Percentiles rank a stretch among this genome's conserved stretches.
Conservation (phyloP, 2,797 vertebrate genomes). For the Sebastolobus alascanus region DNA sequence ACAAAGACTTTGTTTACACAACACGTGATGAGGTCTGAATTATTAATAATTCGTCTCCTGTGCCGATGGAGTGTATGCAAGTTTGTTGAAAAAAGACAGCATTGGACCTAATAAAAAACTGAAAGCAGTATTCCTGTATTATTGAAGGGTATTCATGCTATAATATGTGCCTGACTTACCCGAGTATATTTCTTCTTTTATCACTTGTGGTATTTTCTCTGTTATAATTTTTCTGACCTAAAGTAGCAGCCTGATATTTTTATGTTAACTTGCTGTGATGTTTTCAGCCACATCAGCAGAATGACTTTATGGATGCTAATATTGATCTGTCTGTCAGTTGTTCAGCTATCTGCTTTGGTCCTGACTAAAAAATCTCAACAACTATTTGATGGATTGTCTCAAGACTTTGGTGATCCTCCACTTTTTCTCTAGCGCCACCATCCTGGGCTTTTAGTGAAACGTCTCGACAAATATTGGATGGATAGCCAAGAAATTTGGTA, state of each 20-base stretch:
- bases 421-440: neutral
- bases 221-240: neutral
- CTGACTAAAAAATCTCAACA: neutral
- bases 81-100: neutral
- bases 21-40: constrained; percentile 66
- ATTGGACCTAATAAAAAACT: constrained; percentile 5
- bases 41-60: constrained; percentile 53
- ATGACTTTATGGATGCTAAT: neutral
- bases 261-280: neutral
- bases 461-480: neutral
- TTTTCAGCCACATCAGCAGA: neutral
- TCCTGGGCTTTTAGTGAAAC: neutral
- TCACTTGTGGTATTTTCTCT: neutral
- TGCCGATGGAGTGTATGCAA: neutral
- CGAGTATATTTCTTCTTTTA: constrained; percentile 5
- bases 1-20: constrained; percentile 75
- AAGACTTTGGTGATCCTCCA: neutral
- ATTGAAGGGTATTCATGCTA: neutral
- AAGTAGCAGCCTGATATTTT: neutral
- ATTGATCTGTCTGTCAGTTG: neutral
- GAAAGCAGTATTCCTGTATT: neutral
- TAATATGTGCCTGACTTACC: neutral
- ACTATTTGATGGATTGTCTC: neutral
- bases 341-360: neutral
- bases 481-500: neutral